A percentile compares a stretch with the other conserved stretches of the same genome.
Conservation (phyloP, 2,113 vertebrate species). For the Upupa epops region DNA sequence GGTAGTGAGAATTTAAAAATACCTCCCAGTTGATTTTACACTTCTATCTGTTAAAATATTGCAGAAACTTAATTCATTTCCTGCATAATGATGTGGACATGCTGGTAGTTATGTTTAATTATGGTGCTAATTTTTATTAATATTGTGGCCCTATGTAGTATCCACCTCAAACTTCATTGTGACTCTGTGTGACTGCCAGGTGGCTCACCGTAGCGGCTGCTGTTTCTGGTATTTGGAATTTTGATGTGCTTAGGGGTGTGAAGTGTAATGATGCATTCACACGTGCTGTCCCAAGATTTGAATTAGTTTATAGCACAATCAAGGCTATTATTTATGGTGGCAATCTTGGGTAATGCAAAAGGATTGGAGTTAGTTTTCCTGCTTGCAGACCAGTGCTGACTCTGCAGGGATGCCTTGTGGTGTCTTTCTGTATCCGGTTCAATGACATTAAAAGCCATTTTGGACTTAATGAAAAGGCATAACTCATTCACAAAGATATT, state of each 20-base stretch:
- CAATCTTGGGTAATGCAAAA: not conserved
- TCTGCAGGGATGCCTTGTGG: not conserved
- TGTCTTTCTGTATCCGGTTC: not conserved
- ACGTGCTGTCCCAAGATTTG: not conserved
- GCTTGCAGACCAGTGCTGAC: not conserved
- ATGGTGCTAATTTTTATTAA: not conserved
- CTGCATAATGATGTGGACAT: not conserved
- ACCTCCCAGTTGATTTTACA: constrained; percentile 16
- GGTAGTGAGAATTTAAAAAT: not conserved
- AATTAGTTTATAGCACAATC: not conserved
- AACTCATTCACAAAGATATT: not conserved
- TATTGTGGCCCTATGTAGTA: not conserved
- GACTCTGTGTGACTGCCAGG: not conserved
- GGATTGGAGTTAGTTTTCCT: not conserved
- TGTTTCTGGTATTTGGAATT: not conserved
- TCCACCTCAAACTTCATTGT: not conserved
- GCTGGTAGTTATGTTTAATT: not conserved
- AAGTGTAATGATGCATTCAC: not conserved
- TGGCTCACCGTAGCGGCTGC: not conserved
- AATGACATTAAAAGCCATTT: constrained; percentile 18
- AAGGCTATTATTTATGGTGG: not conserved
- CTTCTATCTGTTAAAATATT: constrained; percentile 24
- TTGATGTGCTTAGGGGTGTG: not conserved
- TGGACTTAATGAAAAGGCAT: not conserved
- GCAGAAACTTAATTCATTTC: not conserved